phyloP scores from a whole-genome alignment of 2,888 invertebrate species.

The Lasiommata megera region DNA sequence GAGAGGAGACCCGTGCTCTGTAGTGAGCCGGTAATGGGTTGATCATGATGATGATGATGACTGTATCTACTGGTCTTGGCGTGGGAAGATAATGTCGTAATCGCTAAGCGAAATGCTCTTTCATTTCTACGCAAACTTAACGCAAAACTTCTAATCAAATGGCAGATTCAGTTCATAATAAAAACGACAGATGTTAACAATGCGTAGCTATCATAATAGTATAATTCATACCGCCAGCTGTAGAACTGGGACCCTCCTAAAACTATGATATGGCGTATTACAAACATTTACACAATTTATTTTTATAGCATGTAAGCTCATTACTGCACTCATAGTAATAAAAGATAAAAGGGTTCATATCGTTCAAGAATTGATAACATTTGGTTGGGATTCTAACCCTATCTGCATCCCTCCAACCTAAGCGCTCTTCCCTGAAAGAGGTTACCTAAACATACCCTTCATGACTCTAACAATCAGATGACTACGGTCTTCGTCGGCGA shows the following conservation, averaged over 20 bases:
- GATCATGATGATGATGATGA: too few species aligned
- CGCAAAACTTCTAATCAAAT: background rate
- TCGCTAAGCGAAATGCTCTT: too few species aligned
- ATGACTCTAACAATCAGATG: too few species aligned
- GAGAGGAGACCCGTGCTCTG: too few species aligned
- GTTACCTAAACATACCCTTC: too few species aligned
- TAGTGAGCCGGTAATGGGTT: too few species aligned
- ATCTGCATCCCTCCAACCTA: too few species aligned
- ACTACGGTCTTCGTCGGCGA: too few species aligned
- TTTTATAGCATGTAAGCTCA: background rate
- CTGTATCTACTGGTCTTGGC: too few species aligned
- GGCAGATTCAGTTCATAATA: slow-evolving; percentile 8
- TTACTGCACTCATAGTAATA: background rate
- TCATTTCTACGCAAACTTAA: background rate
- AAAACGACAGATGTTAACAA: slow-evolving; percentile 15
- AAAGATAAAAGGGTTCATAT: slow-evolving; percentile 6
- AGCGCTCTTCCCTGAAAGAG: too few species aligned
- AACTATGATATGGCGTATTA: slow-evolving; percentile 15
- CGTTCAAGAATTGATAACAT: background rate
- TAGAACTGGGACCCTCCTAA: background rate
- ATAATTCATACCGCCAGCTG: slow-evolving; percentile 11
- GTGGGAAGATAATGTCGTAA: too few species aligned
- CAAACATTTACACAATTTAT: slow-evolving; percentile 7
- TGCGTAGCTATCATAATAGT: slow-evolving; percentile 7
- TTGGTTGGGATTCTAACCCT: too few species aligned